Evolutionary conservation across 2,888 invertebrate genomes (phyloP).

Genomic region (Rhyacophila evoluta): DNA sequence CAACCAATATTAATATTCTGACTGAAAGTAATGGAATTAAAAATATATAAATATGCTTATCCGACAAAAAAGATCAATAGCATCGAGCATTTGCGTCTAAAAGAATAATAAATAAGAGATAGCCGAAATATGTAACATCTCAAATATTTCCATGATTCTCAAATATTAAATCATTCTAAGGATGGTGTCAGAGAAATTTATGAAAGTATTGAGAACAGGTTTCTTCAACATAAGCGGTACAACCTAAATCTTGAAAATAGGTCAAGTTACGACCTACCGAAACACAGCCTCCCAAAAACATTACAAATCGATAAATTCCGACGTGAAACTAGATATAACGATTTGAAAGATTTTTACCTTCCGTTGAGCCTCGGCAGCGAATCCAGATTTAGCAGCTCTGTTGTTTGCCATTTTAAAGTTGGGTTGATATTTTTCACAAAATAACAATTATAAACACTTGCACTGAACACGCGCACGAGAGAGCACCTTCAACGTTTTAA

Average conservation of each 20-base stretch:
- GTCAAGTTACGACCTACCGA: constrained; percentile 46
- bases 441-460: constrained; percentile 34
- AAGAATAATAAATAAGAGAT: too few species aligned
- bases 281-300: constrained; percentile 29
- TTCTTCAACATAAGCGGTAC: background rate
- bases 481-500: constrained; percentile 32
- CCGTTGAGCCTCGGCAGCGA: constrained; percentile 95
- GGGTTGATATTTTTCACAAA: constrained; percentile 27
- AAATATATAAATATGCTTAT: too few species aligned
- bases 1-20: too few species aligned
- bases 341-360: constrained; percentile 73
- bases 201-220: background rate
- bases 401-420: constrained; percentile 76
- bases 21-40: too few species aligned
- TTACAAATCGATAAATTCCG: constrained; percentile 47
- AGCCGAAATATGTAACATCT: too few species aligned
- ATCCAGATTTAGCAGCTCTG: constrained; percentile 92
- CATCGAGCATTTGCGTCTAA: too few species aligned
- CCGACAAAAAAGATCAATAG: too few species aligned
- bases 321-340: background rate
- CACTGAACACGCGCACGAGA: constrained; percentile 32
- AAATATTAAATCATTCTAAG: too few species aligned
- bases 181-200: too few species aligned
- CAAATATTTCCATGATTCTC: background rate
- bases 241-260: constrained; percentile 44